These are phyloP conservation scores for Muntiacus reevesi DNA, from an alignment of 2,113 vertebrate genomes.

Conservation along the genomic window DNA sequence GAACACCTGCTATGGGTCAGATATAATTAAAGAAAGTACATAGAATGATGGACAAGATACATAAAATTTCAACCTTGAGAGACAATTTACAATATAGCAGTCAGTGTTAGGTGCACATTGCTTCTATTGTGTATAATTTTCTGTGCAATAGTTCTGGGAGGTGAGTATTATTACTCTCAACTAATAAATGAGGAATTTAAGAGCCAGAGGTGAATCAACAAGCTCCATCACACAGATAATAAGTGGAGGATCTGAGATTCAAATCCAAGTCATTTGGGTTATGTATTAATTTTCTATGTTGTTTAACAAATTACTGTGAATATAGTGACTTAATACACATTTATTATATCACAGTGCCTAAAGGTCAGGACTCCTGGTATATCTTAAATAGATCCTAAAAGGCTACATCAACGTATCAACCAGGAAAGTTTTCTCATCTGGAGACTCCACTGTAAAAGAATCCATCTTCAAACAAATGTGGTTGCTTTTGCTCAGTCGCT, in stretches of 20 bases:
- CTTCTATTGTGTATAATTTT: conserved; percentile 14
- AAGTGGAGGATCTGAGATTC: neutral
- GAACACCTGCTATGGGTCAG: neutral
- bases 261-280: neutral
- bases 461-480: neutral
- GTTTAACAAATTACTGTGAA: neutral
- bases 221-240: neutral
- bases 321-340: neutral
- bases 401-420: neutral
- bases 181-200: neutral
- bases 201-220: neutral
- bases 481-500: no score
- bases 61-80: neutral
- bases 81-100: neutral
- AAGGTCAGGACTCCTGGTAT: neutral
- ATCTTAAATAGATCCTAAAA: neutral
- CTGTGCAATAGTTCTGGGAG: neutral
- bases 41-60: neutral
- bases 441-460: neutral
- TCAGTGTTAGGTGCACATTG: neutral
- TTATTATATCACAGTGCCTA: neutral
- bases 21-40: neutral
- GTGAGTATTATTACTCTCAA: neutral
- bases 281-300: neutral
- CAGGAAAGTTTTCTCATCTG: neutral